phyloP scores from a whole-genome alignment of 2,888 invertebrate species.

The Esperia sulphurella region DNA sequence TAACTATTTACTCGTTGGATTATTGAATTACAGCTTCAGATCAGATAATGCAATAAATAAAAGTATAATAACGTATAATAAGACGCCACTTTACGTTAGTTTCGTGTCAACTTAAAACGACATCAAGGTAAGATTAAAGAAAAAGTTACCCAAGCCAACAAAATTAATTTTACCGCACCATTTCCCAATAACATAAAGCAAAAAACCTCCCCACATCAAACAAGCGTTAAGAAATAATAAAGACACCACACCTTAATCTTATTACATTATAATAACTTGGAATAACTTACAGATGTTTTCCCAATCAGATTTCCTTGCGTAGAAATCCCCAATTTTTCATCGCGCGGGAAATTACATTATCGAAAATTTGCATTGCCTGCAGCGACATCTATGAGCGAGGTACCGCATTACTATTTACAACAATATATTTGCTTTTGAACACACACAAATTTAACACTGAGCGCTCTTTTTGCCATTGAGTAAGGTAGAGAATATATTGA shows the following conservation, averaged over 20 bases:
- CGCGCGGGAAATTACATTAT: slow-evolving; percentile 66
- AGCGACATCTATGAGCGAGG: slow-evolving; percentile 68
- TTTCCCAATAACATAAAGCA: slow-evolving; percentile 34
- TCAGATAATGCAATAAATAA: no score
- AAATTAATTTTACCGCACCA: slow-evolving; percentile 35
- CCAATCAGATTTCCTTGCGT: slow-evolving; percentile 58
- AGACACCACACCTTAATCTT: slow-evolving; percentile 63
- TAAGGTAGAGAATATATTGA: slow-evolving; percentile 34
- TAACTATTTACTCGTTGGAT: no score
- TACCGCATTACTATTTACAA: slow-evolving; percentile 38
- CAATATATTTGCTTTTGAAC: slow-evolving; percentile 10
- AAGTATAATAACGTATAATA: no score
- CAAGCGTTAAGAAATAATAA: slow-evolving; percentile 71
- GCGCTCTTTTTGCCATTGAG: background rate
- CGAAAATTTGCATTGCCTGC: slow-evolving; percentile 70
- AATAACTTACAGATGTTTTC: slow-evolving; percentile 74
- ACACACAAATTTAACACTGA: background rate
- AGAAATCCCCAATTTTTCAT: slow-evolving; percentile 70
- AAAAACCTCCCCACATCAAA: slow-evolving; percentile 54
- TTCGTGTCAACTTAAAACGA: background rate
- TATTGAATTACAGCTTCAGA: no score
- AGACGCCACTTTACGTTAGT: background rate
- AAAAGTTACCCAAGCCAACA: slow-evolving; percentile 8
- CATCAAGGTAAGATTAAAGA: background rate
- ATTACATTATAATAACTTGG: slow-evolving; percentile 68